Conservation (phyloP, 1,140 invertebrate species). For the Tyrophagus putrescentiae region DNA sequence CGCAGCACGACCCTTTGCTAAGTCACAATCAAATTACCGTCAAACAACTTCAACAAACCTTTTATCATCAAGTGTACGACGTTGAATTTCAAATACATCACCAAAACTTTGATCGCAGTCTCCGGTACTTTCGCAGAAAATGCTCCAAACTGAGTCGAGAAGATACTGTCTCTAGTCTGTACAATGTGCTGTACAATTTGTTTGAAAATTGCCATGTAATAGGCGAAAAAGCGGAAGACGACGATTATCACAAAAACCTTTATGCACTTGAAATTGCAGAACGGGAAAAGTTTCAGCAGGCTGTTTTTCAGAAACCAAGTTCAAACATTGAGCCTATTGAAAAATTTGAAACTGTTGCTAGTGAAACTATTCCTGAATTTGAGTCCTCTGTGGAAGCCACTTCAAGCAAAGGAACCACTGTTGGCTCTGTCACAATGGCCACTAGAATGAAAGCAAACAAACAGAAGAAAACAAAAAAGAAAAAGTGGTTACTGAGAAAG, state of each 20-base stretch:
- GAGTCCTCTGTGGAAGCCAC: too few relatives aligned
- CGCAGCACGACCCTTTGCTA: neutral
- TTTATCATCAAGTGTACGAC: neutral
- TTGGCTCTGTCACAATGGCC: too few relatives aligned
- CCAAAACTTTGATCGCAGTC: slow-evolving; percentile 9
- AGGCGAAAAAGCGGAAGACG: neutral
- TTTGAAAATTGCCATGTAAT: slow-evolving; percentile 3
- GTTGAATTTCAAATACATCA: slow-evolving; percentile 8
- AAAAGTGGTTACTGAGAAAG: neutral
- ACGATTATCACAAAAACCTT: neutral
- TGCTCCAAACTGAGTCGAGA: neutral
- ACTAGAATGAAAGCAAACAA: too few relatives aligned
- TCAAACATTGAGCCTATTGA: neutral
- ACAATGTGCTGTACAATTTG: neutral
- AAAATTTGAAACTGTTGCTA: neutral
- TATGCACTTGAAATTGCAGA: neutral
- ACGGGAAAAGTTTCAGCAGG: neutral
- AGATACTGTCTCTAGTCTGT: slow-evolving; percentile 6
- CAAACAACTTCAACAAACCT: slow-evolving; percentile 1
- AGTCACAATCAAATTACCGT: too few relatives aligned
- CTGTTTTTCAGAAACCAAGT: too few relatives aligned
- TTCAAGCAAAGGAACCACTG: too few relatives aligned
- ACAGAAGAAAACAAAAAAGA: neutral
- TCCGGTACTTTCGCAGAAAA: neutral
- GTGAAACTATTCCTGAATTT: too few relatives aligned